Evolutionary conservation across 2,888 invertebrate species (phyloP).

Genomic region (Caenorhabditis wallacei): DNA sequence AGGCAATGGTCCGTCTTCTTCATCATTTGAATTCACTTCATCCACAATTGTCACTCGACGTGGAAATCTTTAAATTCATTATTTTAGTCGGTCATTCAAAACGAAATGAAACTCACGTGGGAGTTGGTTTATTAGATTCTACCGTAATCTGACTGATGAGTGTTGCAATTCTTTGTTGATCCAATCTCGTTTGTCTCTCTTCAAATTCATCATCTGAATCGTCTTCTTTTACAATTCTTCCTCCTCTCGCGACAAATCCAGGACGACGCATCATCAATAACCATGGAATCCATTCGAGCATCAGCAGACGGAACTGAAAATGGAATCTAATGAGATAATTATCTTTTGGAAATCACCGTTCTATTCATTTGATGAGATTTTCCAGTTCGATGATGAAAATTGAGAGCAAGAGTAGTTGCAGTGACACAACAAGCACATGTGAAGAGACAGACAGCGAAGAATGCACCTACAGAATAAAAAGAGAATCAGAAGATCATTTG

Average conservation of each 20-base stretch:
- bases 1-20: constrained; percentile 26
- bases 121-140: constrained; percentile 49
- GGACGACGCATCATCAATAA: constrained; percentile 74
- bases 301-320: constrained; percentile 70
- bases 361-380: constrained; percentile 73
- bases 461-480: constrained; percentile 62
- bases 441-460: constrained; percentile 77
- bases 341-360: constrained; percentile 53
- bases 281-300: constrained; percentile 77
- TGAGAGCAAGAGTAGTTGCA: constrained; percentile 74
- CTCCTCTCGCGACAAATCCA: constrained; percentile 66
- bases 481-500: background rate
- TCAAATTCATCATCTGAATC: constrained; percentile 62
- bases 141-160: constrained; percentile 53
- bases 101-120: constrained; percentile 5
- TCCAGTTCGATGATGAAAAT: constrained; percentile 73
- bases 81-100: background rate
- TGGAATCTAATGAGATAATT: background rate
- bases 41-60: constrained; percentile 61
- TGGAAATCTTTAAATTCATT: constrained; percentile 32
- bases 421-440: constrained; percentile 76
- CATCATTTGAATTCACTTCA: constrained; percentile 38
- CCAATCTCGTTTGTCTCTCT: constrained; percentile 53
- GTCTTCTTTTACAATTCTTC: constrained; percentile 52
- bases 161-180: constrained; percentile 59